Percentiles rank a stretch among this genome's conserved stretches.
Evolutionary conservation across 2,797 vertebrate genomes (phyloP).

Genomic region (Enteromius viviparus): DNA sequence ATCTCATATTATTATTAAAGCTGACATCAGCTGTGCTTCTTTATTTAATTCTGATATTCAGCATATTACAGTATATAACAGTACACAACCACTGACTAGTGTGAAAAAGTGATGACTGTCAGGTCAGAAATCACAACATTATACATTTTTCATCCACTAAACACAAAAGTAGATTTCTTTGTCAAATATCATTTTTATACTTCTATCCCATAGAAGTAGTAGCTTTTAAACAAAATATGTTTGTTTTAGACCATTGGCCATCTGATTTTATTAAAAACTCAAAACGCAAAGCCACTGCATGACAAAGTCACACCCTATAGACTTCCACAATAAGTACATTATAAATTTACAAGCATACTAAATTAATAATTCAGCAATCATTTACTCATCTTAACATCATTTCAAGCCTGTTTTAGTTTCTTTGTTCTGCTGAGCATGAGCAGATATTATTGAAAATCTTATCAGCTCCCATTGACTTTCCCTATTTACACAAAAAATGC

Average conservation of each 20-base stretch:
- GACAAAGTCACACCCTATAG: background rate
- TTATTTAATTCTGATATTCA: too few species aligned
- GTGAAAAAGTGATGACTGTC: too few species aligned
- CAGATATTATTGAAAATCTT: background rate
- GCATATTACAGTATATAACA: too few species aligned
- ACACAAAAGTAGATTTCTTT: too few species aligned
- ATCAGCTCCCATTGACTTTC: background rate
- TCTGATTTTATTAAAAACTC: background rate
- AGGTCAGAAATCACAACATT: background rate
- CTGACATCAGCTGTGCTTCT: too few species aligned
- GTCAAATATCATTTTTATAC: too few species aligned
- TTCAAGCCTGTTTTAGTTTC: background rate
- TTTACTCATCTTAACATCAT: background rate
- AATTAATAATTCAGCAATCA: background rate
- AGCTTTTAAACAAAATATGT: background rate
- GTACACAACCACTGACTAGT: too few species aligned
- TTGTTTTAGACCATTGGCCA: background rate
- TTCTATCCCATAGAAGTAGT: background rate
- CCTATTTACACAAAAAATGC: background rate
- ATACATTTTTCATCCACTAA: background rate
- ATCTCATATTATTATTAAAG: too few species aligned
- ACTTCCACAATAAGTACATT: background rate
- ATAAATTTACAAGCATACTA: background rate
- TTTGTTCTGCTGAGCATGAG: background rate
- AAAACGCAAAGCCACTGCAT: background rate